phyloP scores from a whole-genome alignment of 2,888 invertebrate species.

The Sarcophaga rosellei region DNA sequence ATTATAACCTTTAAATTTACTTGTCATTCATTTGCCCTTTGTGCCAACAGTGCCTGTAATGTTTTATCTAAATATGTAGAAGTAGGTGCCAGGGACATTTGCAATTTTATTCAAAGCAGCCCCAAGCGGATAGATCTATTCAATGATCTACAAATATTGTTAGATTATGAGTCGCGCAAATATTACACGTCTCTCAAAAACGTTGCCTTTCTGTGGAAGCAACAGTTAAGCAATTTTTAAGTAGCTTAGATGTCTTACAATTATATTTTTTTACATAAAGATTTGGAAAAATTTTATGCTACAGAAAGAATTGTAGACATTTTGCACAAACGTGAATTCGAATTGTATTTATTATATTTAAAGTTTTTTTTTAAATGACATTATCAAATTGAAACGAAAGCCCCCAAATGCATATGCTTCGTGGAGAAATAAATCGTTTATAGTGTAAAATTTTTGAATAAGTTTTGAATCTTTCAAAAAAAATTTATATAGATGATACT shows the following conservation, averaged over 20 bases:
- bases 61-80: not conserved
- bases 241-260: no score
- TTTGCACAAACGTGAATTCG: conserved; percentile 41
- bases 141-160: no score
- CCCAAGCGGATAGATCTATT: not conserved
- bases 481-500: not conserved
- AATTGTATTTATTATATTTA: conserved; percentile 48
- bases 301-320: no score
- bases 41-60: no score
- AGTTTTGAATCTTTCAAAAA: conserved; percentile 25
- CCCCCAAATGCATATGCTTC: conserved; percentile 45
- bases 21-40: no score
- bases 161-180: no score
- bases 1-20: no score
- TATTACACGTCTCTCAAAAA: no score
- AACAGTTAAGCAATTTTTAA: no score
- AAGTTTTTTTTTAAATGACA: conserved; percentile 45
- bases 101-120: not conserved
- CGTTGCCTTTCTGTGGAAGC: no score
- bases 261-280: no score
- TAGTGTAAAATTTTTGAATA: conserved; percentile 41
- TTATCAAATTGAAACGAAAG: conserved; percentile 46
- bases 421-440: conserved; percentile 28
- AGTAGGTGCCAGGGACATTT: not conserved
- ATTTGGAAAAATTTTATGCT: no score